Base-by-base conservation (phyloP, 2,797 vertebrate species). In the Melanotaenia pygmaea region DNA sequence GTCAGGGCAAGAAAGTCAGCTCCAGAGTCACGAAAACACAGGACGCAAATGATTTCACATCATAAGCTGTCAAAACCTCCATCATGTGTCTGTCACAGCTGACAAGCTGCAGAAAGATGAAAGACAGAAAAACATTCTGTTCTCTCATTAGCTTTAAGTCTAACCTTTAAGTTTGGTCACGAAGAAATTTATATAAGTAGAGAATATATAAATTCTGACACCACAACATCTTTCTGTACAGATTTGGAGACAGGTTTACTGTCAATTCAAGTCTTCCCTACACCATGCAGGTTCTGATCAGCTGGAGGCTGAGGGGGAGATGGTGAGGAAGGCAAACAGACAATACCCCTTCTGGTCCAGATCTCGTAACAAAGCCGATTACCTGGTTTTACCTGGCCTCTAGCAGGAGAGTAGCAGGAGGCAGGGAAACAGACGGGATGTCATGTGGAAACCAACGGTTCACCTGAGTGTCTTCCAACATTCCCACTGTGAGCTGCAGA, bases 361-460 rank as follows among this genome's bases (percentile, higher is more conserved):
- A 37, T 11, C 2, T 37, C 2, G 35, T 37, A 37, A 37, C 35
- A 37, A 9, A 37, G 35, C 8, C 2, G 10, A 37, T 10, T 37
- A 37, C 34, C 9, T 35, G 34, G 34, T 9, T 35, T 35, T 35
- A 35, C 35, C 35, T 37, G 9, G 35, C 35, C 35, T 37, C 10
- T 28, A 28, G 28, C 47, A 50, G 47, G 8, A 45, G n/a, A 22
- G n/a, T 5, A 45, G 47, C 47, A n/a, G n/a, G 47, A 50, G 4
- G n/a, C 7, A 22, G 47, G 8, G n/a, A 50, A 22, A 22, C 20
- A 50, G 20, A 45, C 13, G 5, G 5, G 40, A 18, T 18, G 38
- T 40, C 13, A n/a, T 63, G 66, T 35, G 35, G 72, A 76, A 76
- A 76, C 76, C 63, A 69, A 22, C 1, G 37, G 38, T 16, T 40